Evolutionary conservation across 2,888 invertebrate species (phyloP).

Genomic region (Xylophagus ater): DNA sequence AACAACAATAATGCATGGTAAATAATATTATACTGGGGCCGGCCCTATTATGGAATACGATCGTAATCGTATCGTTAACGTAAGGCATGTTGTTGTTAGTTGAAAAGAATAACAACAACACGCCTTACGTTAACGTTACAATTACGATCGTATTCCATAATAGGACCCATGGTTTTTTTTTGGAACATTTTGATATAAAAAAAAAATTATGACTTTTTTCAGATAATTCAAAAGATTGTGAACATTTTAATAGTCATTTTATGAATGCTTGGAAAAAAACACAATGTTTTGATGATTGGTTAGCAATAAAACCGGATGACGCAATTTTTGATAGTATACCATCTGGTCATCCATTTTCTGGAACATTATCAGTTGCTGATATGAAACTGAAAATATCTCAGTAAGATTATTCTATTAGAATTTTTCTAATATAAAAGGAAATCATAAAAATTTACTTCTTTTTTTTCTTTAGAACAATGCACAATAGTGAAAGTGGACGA

Average conservation of each 20-base stretch:
- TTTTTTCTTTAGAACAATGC: conserved; percentile 65
- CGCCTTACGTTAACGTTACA: too few species aligned
- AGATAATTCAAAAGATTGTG: conserved; percentile 70
- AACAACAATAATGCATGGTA: conserved; percentile 64
- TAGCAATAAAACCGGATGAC: conserved; percentile 47
- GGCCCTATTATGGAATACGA: too few species aligned
- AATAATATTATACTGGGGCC: too few species aligned
- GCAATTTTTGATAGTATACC: conserved; percentile 57
- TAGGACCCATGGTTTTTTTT: too few species aligned
- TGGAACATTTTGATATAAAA: too few species aligned
- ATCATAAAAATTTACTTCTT: not conserved
- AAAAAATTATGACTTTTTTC: conserved; percentile 23
- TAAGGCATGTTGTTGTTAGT: too few species aligned
- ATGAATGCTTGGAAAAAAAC: conserved; percentile 77
- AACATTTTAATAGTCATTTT: conserved; percentile 80
- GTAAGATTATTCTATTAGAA: conserved; percentile 46
- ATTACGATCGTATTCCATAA: too few species aligned
- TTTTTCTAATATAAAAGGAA: not conserved
- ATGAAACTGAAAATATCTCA: conserved; percentile 86
- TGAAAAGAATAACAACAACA: too few species aligned
- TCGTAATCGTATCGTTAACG: too few species aligned
- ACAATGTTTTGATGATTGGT: conserved; percentile 83
- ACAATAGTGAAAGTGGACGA: conserved; percentile 84
- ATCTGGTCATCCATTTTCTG: conserved; percentile 87
- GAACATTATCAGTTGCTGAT: conserved; percentile 87